phyloP scores from a whole-genome alignment of 2,888 invertebrate genomes.

The Amphipyra berbera region DNA sequence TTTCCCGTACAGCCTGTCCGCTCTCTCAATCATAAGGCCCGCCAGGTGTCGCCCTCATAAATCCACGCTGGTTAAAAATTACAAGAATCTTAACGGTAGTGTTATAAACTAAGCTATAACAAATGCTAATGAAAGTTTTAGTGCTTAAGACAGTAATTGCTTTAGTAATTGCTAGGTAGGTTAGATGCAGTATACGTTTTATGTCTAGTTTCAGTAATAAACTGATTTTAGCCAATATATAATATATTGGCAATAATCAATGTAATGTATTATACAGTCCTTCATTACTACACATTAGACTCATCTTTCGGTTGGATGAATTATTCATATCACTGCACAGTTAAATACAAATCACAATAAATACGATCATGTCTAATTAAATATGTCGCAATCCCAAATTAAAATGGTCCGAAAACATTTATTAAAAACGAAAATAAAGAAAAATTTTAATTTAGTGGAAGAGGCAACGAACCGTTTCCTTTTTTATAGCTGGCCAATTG shows the following conservation, averaged over 20 bases:
- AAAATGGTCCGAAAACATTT: conserved; percentile 73
- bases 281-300: conserved; percentile 20
- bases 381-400: conserved; percentile 61
- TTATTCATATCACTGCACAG: conserved; percentile 23
- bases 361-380: conserved; percentile 39
- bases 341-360: conserved; percentile 34
- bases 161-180: conserved; percentile 13
- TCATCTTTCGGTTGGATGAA: conserved; percentile 18
- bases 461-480: conserved; percentile 89
- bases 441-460: conserved; percentile 88
- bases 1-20: conserved; percentile 81
- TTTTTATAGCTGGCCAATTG: conserved; percentile 90
- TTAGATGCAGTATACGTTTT: neutral
- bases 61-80: conserved; percentile 81
- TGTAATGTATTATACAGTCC: neutral
- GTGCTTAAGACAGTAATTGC: conserved; percentile 1
- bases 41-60: conserved; percentile 85
- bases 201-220: neutral
- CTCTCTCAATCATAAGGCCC: conserved; percentile 78
- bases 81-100: conserved; percentile 63
- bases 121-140: conserved; percentile 45
- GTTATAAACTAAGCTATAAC: conserved; percentile 57
- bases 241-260: conserved; percentile 6
- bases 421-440: conserved; percentile 84
- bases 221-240: neutral